Evolutionary conservation across 2,888 invertebrate genomes (phyloP), one percentile per base, ranked within the genome.

Genomic region (Trachelus troglodyta): DNA sequence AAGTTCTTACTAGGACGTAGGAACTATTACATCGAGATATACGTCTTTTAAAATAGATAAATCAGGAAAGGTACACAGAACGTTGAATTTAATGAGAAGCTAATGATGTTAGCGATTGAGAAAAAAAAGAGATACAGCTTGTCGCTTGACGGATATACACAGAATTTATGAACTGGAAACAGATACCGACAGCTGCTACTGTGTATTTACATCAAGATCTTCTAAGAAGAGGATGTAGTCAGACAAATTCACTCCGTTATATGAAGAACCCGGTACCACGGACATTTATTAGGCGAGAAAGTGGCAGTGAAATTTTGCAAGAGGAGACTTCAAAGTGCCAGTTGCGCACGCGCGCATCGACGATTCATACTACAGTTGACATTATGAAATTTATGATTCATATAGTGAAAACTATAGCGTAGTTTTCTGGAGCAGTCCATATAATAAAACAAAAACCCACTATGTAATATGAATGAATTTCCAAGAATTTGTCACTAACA

Each of bases 231-330:
- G 56, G 23, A 56, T 56, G 2, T 56, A 9, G 23, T 9, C 1
- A 23, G 9, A 15, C 56, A 23, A 40, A 56, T 56, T 56, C 56
- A 56, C 23, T 23, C 9, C 56, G 23, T 23, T 56, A 23, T 56
- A 23, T 23, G 56, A 56, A 56, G 56, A 56, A 56, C 56, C 9
- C 23, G 33, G 31, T 34, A 12, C 23, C 11, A 23, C 12, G 71
- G 69, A 78, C 77, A 69, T n/a, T n/a, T n/a, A n/a, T 75, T 76
- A 33, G 30, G 34, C 33, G 37, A 75, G 77, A 78, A 78, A 78
- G 77, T 78, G 40, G 71, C 75, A 78, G 78, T 76, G 76, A 78
- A 78, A 78, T 75, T 78, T 76, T 12, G 33, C 73, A 73, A 68
- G 74, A 69, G 69, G 33, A 31, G 56, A 75, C 35, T 76, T 35